phyloP scores from a whole-genome alignment of 2,888 invertebrate genomes.

The Pristionchus maxplancki region DNA sequence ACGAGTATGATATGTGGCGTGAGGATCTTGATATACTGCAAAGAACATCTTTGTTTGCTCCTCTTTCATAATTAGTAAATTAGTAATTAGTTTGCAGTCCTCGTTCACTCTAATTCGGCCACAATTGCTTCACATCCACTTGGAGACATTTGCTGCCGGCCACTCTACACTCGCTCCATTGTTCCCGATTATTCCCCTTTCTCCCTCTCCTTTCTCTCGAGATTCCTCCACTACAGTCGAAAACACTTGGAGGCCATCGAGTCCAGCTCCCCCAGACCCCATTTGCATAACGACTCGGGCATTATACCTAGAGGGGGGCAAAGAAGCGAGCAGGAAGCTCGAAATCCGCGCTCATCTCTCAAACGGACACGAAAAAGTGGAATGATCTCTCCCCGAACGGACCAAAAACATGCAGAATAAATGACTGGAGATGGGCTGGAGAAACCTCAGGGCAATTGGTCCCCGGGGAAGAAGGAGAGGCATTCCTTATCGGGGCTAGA shows the following conservation, averaged over 20 bases:
- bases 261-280: background rate
- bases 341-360: background rate
- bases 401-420: background rate
- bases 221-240: constrained; percentile 60
- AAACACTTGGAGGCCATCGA: constrained; percentile 1
- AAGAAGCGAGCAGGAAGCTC: background rate
- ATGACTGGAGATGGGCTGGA: constrained; percentile 24
- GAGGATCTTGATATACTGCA: constrained; percentile 77
- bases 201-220: constrained; percentile 65
- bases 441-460: constrained; percentile 11
- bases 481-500: constrained; percentile 23
- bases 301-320: constrained; percentile 28
- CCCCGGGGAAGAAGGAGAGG: background rate
- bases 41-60: constrained; percentile 7
- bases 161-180: constrained; percentile 10
- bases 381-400: constrained; percentile 3
- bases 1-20: constrained; percentile 77
- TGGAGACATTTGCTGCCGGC: background rate
- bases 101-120: background rate
- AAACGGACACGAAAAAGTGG: background rate
- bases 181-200: background rate
- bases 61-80: no score
- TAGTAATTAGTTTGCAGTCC: no score
- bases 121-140: background rate
- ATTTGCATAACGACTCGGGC: constrained; percentile 37